phyloP scores from a whole-genome alignment of 2,797 vertebrate species.

The Avahi laniger region DNA sequence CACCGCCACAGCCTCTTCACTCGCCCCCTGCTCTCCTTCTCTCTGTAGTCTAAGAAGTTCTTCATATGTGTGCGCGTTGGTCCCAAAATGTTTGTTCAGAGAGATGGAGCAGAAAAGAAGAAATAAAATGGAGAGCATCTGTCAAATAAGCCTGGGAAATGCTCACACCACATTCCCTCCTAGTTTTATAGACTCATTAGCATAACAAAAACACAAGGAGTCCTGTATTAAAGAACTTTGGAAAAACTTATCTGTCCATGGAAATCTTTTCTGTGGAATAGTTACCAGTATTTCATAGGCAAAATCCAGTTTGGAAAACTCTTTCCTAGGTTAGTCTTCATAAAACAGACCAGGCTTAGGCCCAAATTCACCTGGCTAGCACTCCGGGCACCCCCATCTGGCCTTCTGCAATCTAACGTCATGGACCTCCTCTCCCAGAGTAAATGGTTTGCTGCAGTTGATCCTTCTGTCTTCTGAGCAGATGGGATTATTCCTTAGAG shows the following conservation, averaged over 20 bases:
- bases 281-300: not conserved
- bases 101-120: not conserved
- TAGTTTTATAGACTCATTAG: not conserved
- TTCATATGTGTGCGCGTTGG: not conserved
- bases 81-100: not conserved
- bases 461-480: not conserved
- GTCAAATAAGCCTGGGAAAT: not conserved
- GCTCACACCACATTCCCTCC: not conserved
- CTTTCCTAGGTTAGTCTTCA: not conserved
- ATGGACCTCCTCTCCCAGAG: not conserved
- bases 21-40: not conserved
- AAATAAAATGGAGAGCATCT: not conserved
- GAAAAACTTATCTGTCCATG: not conserved
- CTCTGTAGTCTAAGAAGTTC: not conserved
- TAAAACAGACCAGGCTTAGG: not conserved
- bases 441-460: not conserved
- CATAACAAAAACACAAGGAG: not conserved
- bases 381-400: not conserved
- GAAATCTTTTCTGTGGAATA: not conserved
- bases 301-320: not conserved
- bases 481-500: not conserved
- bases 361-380: not conserved
- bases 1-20: not conserved
- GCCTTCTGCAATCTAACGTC: not conserved
- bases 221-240: not conserved